These are phyloP conservation scores for Heterodera carotae DNA, from an alignment of 1,140 invertebrate genomes.

Conservation along the genomic window DNA sequence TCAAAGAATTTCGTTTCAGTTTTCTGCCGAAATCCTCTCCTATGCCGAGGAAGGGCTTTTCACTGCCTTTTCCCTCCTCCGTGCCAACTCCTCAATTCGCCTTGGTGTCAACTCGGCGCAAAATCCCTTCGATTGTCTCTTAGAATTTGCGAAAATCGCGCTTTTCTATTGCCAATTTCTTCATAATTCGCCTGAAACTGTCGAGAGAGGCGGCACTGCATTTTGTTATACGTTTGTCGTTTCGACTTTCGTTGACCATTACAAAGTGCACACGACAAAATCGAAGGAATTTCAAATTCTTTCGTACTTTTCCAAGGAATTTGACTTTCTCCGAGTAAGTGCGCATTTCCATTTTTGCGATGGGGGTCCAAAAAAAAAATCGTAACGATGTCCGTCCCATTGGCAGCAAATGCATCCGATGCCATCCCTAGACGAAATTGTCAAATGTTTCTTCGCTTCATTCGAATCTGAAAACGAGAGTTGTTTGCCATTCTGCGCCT, in stretches of 20 bases:
- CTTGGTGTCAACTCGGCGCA: background rate
- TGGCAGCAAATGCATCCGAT: background rate
- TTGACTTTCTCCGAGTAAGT: background rate
- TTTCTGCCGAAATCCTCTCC: slow-evolving; percentile 5
- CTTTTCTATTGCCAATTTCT: slow-evolving; percentile 10
- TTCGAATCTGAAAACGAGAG: background rate
- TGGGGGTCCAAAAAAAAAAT: too few species aligned
- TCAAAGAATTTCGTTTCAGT: background rate
- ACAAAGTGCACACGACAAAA: background rate
- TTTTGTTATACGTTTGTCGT: background rate
- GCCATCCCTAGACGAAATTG: background rate
- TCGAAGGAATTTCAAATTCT: background rate
- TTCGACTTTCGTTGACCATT: background rate
- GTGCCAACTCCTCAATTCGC: background rate
- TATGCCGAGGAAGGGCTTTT: background rate
- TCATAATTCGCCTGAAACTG: background rate
- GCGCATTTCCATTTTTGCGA: background rate
- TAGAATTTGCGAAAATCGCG: background rate
- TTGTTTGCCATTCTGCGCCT: background rate
- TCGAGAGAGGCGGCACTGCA: background rate
- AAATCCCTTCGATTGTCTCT: background rate
- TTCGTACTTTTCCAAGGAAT: background rate
- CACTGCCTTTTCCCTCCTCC: background rate
- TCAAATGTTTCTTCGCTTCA: background rate
- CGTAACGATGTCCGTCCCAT: background rate